Percentiles rank a stretch among this genome's conserved stretches.
These are phyloP conservation scores for Phyto melanocephala DNA, from an alignment of 2,888 invertebrate genomes.

Conservation along the genomic window DNA sequence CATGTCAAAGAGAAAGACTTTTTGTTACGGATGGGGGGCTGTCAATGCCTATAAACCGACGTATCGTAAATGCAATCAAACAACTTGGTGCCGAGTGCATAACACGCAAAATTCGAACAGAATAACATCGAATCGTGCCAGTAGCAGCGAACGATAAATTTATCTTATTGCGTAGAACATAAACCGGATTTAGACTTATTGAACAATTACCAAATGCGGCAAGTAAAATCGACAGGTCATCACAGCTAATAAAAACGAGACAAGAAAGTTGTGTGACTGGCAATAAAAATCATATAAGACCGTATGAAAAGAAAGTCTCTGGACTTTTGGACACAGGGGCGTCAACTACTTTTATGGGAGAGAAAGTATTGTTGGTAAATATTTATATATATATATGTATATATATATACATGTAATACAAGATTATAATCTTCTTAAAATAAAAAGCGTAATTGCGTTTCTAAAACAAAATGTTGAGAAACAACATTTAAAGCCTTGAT, in stretches of 20 bases:
- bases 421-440: too few relatives aligned
- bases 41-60: slow-evolving; percentile 16
- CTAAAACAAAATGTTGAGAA: too few relatives aligned
- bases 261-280: neutral
- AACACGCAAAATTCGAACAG: neutral
- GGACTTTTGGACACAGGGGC: slow-evolving; percentile 49
- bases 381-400: too few relatives aligned
- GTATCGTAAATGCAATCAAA: slow-evolving; percentile 32
- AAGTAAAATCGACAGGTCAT: neutral
- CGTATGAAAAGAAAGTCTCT: neutral
- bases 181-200: too few relatives aligned
- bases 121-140: too few relatives aligned
- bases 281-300: slow-evolving; percentile 38
- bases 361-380: too few relatives aligned
- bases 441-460: too few relatives aligned
- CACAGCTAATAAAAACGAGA: neutral
- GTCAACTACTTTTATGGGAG: too few relatives aligned
- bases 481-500: too few relatives aligned
- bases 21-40: slow-evolving; percentile 58
- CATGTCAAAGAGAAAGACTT: too few relatives aligned
- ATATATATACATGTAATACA: too few relatives aligned
- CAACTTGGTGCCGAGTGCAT: slow-evolving; percentile 19
- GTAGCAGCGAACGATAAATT: neutral
- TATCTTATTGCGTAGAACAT: neutral
- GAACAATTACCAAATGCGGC: too few relatives aligned